phyloP scores from a whole-genome alignment of 1,140 invertebrate species.

The Sitobion miscanthi region DNA sequence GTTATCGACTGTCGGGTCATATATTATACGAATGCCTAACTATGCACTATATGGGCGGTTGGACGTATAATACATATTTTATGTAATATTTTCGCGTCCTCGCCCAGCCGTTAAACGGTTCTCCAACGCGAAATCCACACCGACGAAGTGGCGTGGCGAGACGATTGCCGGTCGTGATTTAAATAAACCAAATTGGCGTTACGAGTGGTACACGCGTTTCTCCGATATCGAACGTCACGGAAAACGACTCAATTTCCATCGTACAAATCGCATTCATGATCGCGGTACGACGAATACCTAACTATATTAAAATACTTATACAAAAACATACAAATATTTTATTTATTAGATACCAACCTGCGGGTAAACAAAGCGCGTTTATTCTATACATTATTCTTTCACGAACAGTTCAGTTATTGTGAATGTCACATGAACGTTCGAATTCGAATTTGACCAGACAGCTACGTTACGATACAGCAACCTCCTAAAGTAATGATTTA shows the following conservation, averaged over 20 bases:
- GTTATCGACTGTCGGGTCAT: background rate
- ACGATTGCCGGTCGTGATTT: background rate
- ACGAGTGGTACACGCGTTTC: background rate
- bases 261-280: background rate
- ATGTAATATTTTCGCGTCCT: background rate
- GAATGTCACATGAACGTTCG: too few species aligned
- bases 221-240: background rate
- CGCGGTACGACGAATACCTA: background rate
- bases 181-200: constrained; percentile 8
- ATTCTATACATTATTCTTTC: too few species aligned
- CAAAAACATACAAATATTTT: background rate
- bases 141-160: too few species aligned
- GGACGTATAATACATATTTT: background rate
- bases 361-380: background rate
- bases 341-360: background rate
- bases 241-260: background rate
- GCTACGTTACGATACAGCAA: too few species aligned
- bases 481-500: too few species aligned
- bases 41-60: background rate
- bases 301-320: background rate
- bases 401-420: too few species aligned
- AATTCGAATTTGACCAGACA: too few species aligned
- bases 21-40: background rate
- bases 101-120: background rate
- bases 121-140: background rate